A percentile compares a stretch with the other conserved stretches of the same genome.
Conservation (phyloP, 2,888 invertebrate species). For the Coleophora flavipennella region DNA sequence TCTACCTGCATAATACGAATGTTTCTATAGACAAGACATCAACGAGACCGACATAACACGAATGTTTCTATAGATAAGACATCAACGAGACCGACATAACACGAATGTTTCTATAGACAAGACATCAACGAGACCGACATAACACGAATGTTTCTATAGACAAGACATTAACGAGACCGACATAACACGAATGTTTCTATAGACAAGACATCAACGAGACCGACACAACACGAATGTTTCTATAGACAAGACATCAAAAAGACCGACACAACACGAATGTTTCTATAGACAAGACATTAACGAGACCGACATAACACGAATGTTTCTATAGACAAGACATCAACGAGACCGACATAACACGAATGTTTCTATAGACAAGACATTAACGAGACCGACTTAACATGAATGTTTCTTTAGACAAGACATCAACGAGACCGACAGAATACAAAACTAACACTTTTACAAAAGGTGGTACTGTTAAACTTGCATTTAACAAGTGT, state of each 20-base stretch:
- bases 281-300: slow-evolving; percentile 9
- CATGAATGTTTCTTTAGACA: slow-evolving; percentile 10
- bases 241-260: slow-evolving; percentile 9
- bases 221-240: slow-evolving; percentile 1
- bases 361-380: slow-evolving; percentile 9
- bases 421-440: slow-evolving; percentile 2
- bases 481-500: too few species aligned
- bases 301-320: too few species aligned
- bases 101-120: too few species aligned
- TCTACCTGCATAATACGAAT: slow-evolving; percentile 6
- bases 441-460: too few species aligned
- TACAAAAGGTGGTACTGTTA: too few species aligned
- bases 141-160: too few species aligned
- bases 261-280: slow-evolving; percentile 8
- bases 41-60: background rate
- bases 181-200: too few species aligned
- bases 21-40: slow-evolving; percentile 9
- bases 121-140: slow-evolving; percentile 1
- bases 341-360: too few species aligned
- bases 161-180: slow-evolving; percentile 2
- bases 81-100: slow-evolving; percentile 1
- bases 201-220: slow-evolving; percentile 5
- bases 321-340: slow-evolving; percentile 8
- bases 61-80: too few species aligned
- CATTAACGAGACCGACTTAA: too few species aligned